Evolutionary conservation across 2,888 invertebrate species (phyloP).

Genomic region (Cyrtodaria siliqua): DNA sequence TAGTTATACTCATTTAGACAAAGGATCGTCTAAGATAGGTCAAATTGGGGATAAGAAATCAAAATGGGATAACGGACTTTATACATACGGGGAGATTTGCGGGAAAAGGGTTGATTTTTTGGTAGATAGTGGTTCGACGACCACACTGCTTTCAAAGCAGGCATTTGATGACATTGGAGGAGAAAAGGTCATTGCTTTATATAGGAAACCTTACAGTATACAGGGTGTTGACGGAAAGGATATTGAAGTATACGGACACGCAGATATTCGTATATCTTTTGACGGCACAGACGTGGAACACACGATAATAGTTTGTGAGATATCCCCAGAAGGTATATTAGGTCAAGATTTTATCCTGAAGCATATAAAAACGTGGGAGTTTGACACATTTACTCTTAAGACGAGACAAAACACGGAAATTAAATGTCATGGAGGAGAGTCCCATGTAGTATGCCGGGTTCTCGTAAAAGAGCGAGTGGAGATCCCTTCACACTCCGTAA

Average conservation of each 20-base stretch:
- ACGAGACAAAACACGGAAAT: background rate
- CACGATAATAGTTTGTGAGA: slow-evolving; percentile 30
- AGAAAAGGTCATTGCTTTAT: background rate
- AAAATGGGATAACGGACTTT: slow-evolving; percentile 29
- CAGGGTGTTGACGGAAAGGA: slow-evolving; percentile 21
- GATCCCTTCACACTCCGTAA: background rate
- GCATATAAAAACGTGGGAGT: slow-evolving; percentile 23
- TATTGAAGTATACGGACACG: slow-evolving; percentile 10
- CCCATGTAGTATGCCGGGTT: slow-evolving; percentile 10
- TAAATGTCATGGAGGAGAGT: slow-evolving; percentile 11
- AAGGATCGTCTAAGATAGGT: too few relatives aligned
- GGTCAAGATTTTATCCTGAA: slow-evolving; percentile 5
- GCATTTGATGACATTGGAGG: slow-evolving; percentile 9
- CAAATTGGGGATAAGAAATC: too few relatives aligned
- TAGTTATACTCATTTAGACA: too few relatives aligned
- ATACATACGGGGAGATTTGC: background rate
- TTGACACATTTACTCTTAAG: slow-evolving; percentile 12
- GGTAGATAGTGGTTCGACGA: slow-evolving; percentile 42
- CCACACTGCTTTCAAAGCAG: slow-evolving; percentile 32
- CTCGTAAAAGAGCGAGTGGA: slow-evolving; percentile 9
- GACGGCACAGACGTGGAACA: background rate
- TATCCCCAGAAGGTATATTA: background rate
- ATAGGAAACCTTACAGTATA: background rate
- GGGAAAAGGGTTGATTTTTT: background rate
- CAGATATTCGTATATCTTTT: background rate